These are phyloP conservation scores for Rhagium mordax DNA, from an alignment of 2,888 invertebrate genomes.

Conservation along the genomic window DNA sequence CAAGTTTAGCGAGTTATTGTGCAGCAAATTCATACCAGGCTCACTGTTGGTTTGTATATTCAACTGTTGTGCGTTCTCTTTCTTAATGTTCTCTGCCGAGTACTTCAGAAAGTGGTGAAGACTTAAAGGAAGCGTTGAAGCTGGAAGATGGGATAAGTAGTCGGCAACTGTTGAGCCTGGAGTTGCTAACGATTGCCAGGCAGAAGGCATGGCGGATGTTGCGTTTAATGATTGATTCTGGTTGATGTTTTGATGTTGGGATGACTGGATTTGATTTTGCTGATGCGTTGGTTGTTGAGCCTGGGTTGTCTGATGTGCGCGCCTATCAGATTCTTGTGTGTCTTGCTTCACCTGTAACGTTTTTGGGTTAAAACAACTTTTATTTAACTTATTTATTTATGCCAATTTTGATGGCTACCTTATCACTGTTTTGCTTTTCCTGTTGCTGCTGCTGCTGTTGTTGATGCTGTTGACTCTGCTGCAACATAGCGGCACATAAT, in stretches of 20 bases:
- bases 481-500: constrained; percentile 65
- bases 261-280: constrained; percentile 48
- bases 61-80: constrained; percentile 75
- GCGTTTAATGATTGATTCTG: constrained; percentile 66
- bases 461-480: constrained; percentile 58
- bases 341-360: constrained; percentile 4
- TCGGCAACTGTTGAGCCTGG: constrained; percentile 87
- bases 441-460: constrained; percentile 50
- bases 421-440: constrained; percentile 56
- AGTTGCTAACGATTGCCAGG: constrained; percentile 80
- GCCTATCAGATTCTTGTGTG: neutral
- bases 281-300: constrained; percentile 44
- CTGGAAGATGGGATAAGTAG: constrained; percentile 85
- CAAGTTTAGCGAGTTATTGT: constrained; percentile 55
- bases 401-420: constrained; percentile 52
- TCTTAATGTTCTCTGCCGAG: constrained; percentile 83
- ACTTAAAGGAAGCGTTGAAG: constrained; percentile 82
- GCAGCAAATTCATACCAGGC: constrained; percentile 62
- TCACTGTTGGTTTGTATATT: constrained; percentile 53
- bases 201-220: constrained; percentile 73
- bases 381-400: too few relatives aligned
- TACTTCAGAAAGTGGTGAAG: constrained; percentile 89
- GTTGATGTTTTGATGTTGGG: constrained; percentile 46
- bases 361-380: neutral
- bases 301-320: constrained; percentile 21